phyloP scores from a whole-genome alignment of 2,797 vertebrate genomes.

The Falco naumanni region DNA sequence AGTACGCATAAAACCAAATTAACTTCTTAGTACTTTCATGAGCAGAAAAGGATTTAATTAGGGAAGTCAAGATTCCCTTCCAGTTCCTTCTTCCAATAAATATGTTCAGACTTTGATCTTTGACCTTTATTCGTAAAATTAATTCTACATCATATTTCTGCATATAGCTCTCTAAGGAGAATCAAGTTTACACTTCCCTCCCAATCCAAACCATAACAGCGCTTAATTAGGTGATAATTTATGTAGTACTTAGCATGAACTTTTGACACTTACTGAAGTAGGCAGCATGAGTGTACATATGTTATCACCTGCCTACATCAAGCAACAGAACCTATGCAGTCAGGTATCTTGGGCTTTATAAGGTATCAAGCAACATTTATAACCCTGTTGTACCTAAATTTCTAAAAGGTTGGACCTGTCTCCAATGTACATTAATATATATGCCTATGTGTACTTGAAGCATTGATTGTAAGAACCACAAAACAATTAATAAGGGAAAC shows the following conservation, averaged over 20 bases:
- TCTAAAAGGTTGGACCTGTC: slow-evolving; percentile 62
- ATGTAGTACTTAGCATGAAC: slow-evolving; percentile 83
- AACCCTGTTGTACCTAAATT: slow-evolving; percentile 68
- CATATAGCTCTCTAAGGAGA: slow-evolving; percentile 81
- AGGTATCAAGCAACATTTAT: slow-evolving; percentile 74
- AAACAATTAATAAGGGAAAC: slow-evolving; percentile 56
- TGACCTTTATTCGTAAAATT: slow-evolving; percentile 77
- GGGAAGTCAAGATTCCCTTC: slow-evolving; percentile 38
- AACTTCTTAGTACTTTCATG: slow-evolving; percentile 14
- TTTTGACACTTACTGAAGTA: slow-evolving; percentile 76
- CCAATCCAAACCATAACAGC: slow-evolving; percentile 76
- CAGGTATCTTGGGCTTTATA: slow-evolving; percentile 77
- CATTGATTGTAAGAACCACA: slow-evolving; percentile 44
- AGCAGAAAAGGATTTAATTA: slow-evolving; percentile 44
- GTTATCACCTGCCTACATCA: slow-evolving; percentile 81
- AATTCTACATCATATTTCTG: slow-evolving; percentile 81
- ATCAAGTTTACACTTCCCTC: slow-evolving; percentile 78
- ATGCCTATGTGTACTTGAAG: slow-evolving; percentile 46
- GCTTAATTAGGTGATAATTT: slow-evolving; percentile 85
- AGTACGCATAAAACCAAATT: slow-evolving; percentile 18
- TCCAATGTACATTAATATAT: slow-evolving; percentile 66
- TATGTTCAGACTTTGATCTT: slow-evolving; percentile 69
- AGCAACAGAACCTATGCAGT: slow-evolving; percentile 54
- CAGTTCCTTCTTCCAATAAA: slow-evolving; percentile 44
- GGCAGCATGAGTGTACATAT: slow-evolving; percentile 71